Percentiles rank a stretch among this genome's conserved stretches.
Evolutionary conservation across 2,888 invertebrate species (phyloP).

Genomic region (Xestia ashworthii): DNA sequence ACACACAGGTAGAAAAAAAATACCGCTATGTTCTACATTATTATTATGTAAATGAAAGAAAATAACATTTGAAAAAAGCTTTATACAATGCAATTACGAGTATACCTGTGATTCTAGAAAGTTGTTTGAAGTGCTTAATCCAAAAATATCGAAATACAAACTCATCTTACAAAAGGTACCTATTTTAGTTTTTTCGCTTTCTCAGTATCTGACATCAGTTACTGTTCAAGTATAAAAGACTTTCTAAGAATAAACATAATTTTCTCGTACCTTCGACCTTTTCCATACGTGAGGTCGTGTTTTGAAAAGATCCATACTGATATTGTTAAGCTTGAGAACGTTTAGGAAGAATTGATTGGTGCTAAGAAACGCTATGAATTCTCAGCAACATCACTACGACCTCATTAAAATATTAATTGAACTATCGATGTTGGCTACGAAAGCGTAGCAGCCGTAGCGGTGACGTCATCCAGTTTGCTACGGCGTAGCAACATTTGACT

Average conservation of each 20-base stretch:
- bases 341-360: background rate
- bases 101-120: background rate
- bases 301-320: background rate
- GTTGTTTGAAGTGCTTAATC: background rate
- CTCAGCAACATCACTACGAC: background rate
- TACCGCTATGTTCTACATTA: background rate
- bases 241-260: slow-evolving; percentile 11
- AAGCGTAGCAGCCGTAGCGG: slow-evolving; percentile 7
- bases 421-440: slow-evolving; percentile 23
- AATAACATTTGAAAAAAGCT: background rate
- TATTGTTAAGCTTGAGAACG: background rate
- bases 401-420: slow-evolving; percentile 34
- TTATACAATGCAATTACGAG: too few relatives aligned
- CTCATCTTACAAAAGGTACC: background rate
- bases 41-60: background rate
- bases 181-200: background rate
- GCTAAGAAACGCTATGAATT: background rate
- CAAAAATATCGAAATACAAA: background rate
- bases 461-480: slow-evolving; percentile 6
- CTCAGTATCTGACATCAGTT: background rate
- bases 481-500: slow-evolving; percentile 11
- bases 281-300: background rate
- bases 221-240: background rate
- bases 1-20: background rate
- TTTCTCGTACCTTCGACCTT: background rate